Base-by-base conservation (phyloP, 2,888 invertebrate species). In the Hymenopus coronatus region DNA sequence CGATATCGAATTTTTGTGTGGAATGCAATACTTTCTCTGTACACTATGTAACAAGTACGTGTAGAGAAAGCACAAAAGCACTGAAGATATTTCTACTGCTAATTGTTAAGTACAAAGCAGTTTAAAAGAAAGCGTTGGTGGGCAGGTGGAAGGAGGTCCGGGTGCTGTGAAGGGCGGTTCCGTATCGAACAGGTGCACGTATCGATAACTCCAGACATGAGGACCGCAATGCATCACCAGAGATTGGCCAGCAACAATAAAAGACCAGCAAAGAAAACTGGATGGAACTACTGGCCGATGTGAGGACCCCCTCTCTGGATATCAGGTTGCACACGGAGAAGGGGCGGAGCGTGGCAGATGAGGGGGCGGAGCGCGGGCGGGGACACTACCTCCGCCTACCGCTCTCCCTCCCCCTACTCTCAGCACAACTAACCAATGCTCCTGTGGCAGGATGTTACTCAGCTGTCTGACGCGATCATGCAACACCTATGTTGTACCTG, bases 331-430 rank as follows among this genome's bases (percentile, higher is more conserved):
- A 87, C 30, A 14, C 27, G 82, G 54, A 70, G 54, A 70, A 82
- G 87, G 87, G 87, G 87, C 87, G 87, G 87, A 82, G 87, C 87
- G 87, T 33, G 33, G 82, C n/a, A 82, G 82, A 87, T 87, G 82
- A 87, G 82, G 87, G 87, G 87, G 87, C 87, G 82, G 87, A 28
- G 81, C 27, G 87, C 82, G 82, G 87, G 82, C 82, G 81, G 28
- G 87, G 82, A 82, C 40, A 82, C 82, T 82, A 87, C 87, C 87
- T 87, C 81, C 87, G 87, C 87, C 87, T 82, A 70, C 20, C 54
- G 54, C 54, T 70, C 54, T 70, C 54, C 54, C 54, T 70, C 54
- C 54, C 54, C 54, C 54, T 70, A 25, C 6, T 70, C 20, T n/a
- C n/a, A n/a, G 54, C 25, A 25, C 20, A 70, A 25, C 54, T 70